Evolutionary conservation across 2,113 vertebrate species (phyloP), one percentile per base, ranked within the genome.

Genomic region (Sardina pilchardus): DNA sequence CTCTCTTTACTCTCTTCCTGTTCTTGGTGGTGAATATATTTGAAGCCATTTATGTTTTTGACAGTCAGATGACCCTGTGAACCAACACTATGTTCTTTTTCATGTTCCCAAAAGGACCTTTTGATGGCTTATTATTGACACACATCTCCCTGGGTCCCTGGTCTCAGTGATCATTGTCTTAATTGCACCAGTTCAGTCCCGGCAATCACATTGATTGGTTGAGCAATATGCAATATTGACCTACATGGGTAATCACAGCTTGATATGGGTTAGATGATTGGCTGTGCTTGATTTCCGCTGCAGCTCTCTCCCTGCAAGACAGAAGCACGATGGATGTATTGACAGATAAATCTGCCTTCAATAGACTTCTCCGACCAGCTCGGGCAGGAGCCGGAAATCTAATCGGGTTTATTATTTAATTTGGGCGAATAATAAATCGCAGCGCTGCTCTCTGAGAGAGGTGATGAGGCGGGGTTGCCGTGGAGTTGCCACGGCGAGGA

Each of bases 331-430:
- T 16, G 26, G 82, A 56, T 53, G 21, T 75, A 43, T 43, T 84
- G 83, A 84, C 45, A 50, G 80, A 78, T 84, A n/a, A 5, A 34
- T 36, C 56, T 87, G 84, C 85, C 83, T 85, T 82, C 80, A 75
- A 82, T 34, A 42, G 47, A 43, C 36, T 16, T 9, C 19, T 44
- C 34, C 24, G 5, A 7, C 53, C 6, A 50, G 42, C 6, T 48
- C 43, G 53, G 59, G 48, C 56, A 50, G 84, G 80, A 53, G 21
- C 39, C 6, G 44, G 84, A 84, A 84, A 88, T 86, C 39, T 85
- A 86, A 88, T 88, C 84, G 83, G 83, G 84, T 71, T 84, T 75
- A 53, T 85, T 71, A 86, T 48, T 85, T 85, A 44, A 88, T 88
- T 83, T 86, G n/a, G 53, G 81, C 47, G 81, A 86, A 81, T 50